A percentile compares a stretch with the other conserved stretches of the same genome.
Evolutionary conservation across 2,888 invertebrate species (phyloP).

Genomic region (Alentia gelatinosa): DNA sequence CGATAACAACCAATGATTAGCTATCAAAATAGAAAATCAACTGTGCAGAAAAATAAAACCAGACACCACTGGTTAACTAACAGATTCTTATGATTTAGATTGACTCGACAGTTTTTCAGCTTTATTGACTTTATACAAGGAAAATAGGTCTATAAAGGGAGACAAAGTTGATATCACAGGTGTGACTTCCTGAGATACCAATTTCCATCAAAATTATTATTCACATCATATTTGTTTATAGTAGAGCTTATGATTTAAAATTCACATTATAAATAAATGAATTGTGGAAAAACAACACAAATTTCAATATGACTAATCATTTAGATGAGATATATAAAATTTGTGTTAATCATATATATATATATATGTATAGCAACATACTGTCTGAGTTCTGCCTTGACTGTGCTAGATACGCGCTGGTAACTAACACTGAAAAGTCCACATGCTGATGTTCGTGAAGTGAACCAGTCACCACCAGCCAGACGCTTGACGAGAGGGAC

Average conservation of each 20-base stretch:
- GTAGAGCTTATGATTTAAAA: neutral
- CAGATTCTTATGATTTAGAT: too few species aligned
- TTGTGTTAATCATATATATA: neutral
- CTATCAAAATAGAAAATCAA: too few species aligned
- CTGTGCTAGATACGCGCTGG: conserved; percentile 84
- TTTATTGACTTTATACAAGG: too few species aligned
- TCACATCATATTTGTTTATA: neutral
- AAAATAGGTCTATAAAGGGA: too few species aligned
- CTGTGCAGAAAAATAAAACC: too few species aligned
- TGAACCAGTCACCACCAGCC: conserved; percentile 94
- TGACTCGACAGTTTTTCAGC: too few species aligned
- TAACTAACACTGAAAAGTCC: conserved; percentile 93
- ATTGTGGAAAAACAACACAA: too few species aligned
- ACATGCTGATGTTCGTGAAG: conserved; percentile 95
- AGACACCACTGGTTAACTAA: too few species aligned
- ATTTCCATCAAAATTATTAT: neutral
- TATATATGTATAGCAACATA: conserved; percentile 70
- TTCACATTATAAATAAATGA: neutral
- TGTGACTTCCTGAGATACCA: too few species aligned
- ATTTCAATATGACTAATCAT: too few species aligned
- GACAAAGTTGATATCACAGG: too few species aligned
- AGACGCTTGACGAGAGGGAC: conserved; percentile 95
- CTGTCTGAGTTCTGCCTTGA: conserved; percentile 84
- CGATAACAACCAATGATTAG: too few species aligned
- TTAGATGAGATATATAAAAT: neutral